phyloP scores from a whole-genome alignment of 2,113 vertebrate genomes.

The Diadophis punctatus region DNA sequence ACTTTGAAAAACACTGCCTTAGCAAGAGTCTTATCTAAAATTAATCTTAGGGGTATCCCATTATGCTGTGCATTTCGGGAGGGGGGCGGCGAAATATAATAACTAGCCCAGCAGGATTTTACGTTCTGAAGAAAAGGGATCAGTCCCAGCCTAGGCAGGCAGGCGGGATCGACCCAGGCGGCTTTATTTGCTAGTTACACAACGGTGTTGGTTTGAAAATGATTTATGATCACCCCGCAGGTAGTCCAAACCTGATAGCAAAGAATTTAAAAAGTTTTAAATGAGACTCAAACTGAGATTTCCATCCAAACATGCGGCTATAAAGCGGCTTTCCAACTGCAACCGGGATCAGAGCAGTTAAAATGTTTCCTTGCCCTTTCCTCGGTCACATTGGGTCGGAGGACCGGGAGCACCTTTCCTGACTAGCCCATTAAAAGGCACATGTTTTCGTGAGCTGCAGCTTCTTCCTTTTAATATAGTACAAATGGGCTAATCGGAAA shows the following conservation, averaged over 20 bases:
- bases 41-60: neutral
- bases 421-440: neutral
- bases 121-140: neutral
- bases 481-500: neutral
- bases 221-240: neutral
- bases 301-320: neutral
- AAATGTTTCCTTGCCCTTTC: neutral
- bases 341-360: neutral
- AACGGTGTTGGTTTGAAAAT: neutral
- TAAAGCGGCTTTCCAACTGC: neutral
- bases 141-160: neutral
- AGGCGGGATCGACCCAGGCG: neutral
- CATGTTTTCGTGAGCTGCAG: neutral
- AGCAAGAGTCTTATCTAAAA: neutral
- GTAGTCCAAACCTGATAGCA: neutral
- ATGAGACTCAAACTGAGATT: neutral
- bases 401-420: neutral
- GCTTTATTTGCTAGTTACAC: neutral
- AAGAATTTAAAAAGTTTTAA: neutral
- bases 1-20: neutral
- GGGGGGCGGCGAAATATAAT: neutral
- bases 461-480: neutral
- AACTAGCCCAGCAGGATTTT: neutral
- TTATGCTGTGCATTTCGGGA: neutral
- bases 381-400: neutral